These are phyloP conservation scores for Andrena fulva DNA, from an alignment of 2,888 invertebrate species.

Conservation along the genomic window DNA sequence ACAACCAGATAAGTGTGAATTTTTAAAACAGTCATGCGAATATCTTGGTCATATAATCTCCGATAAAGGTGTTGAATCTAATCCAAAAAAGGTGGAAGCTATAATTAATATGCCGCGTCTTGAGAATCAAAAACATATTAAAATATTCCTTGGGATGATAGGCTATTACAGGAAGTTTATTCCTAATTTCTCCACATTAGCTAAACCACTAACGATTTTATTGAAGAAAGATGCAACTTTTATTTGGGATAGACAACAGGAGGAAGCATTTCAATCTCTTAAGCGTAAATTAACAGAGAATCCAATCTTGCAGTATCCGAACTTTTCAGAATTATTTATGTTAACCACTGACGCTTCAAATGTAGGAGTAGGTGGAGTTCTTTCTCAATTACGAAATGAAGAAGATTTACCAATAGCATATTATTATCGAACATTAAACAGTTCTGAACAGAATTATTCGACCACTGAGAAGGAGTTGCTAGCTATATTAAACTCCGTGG, in stretches of 20 bases:
- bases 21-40: too few relatives aligned
- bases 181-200: constrained; percentile 38
- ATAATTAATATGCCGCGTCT: too few relatives aligned
- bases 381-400: neutral
- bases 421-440: constrained; percentile 20
- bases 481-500: constrained; percentile 13
- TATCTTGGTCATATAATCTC: too few relatives aligned
- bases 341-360: constrained; percentile 23
- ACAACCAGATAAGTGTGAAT: too few relatives aligned
- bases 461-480: constrained; percentile 21
- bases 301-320: constrained; percentile 17
- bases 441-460: constrained; percentile 26
- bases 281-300: constrained; percentile 14
- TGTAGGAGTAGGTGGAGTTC: constrained; percentile 10
- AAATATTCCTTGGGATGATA: constrained; percentile 16
- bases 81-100: too few relatives aligned
- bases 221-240: constrained; percentile 37
- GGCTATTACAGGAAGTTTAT: constrained; percentile 50
- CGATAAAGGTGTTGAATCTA: too few relatives aligned
- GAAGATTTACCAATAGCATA: constrained; percentile 28
- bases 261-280: neutral
- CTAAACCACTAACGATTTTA: constrained; percentile 41
- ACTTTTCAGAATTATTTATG: constrained; percentile 10
- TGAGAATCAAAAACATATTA: constrained; percentile 34
- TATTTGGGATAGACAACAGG: constrained; percentile 6